Percentiles rank a stretch among this genome's conserved stretches.
Conservation (phyloP, 2,113 vertebrate genomes). For the Oenanthe melanoleuca region DNA sequence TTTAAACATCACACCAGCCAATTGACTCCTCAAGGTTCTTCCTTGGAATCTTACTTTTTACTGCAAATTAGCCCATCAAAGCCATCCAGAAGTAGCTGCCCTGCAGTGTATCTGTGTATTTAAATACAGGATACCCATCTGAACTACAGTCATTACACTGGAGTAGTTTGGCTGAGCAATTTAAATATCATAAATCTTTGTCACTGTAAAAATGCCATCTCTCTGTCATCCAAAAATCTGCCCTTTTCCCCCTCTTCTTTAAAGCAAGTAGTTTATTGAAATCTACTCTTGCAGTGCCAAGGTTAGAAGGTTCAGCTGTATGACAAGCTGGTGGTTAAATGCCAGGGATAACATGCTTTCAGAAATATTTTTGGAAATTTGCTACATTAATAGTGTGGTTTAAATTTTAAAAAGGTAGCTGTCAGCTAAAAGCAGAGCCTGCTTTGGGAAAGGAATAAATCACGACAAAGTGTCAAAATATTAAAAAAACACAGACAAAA, state of each 20-base stretch:
- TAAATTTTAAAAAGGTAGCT: neutral
- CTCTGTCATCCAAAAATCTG: conserved; percentile 17
- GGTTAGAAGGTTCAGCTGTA: conserved; percentile 15
- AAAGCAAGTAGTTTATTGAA: neutral
- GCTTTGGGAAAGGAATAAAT: conserved; percentile 6
- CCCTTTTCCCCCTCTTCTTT: neutral
- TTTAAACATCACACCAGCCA: conserved; percentile 21
- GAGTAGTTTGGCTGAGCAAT: neutral
- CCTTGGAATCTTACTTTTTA: neutral
- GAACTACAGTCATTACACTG: neutral
- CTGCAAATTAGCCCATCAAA: neutral
- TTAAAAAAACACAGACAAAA: neutral
- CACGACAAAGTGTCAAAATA: conserved; percentile 4
- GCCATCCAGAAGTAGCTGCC: neutral
- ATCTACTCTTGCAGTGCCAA: neutral
- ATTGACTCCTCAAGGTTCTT: neutral
- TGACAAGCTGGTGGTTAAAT: conserved; percentile 17
- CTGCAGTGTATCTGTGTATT: neutral
- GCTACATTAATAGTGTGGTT: neutral
- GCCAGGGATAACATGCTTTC: neutral
- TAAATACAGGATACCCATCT: neutral
- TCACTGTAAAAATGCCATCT: neutral
- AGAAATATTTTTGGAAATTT: neutral
- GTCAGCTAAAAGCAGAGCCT: neutral
- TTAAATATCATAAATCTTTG: neutral